Evolutionary conservation across 1,140 invertebrate species (phyloP), one percentile per base, ranked within the genome.

Genomic region (Chironomus tepperi): DNA sequence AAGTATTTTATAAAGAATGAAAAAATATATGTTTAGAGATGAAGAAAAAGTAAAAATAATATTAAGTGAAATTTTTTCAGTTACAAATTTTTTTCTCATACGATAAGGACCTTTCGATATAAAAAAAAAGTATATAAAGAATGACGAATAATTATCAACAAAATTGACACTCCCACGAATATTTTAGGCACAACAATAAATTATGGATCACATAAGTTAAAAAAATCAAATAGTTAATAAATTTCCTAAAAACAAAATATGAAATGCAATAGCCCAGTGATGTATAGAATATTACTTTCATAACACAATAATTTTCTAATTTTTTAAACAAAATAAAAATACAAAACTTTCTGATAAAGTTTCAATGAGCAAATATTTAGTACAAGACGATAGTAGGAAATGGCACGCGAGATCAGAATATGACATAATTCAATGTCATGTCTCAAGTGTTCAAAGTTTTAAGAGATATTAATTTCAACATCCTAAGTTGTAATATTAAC

Each of bases 311-410:
- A 19, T 18, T 70, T 70, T 34, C 24, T 70, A 70, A 70, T 70
- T 70, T 67, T 70, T 10, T 7, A 0, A 19, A 10, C 19, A 18
- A n/a, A 1, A 19, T 18, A 6, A 70, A n/a, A 21, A 19, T 19
- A 18, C n/a, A n/a, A 67, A 70, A 70, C 65, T 21, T 19, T 21
- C 16, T 18, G 19, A 70, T 19, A 19, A 70, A 70, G 65, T 18
- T 70, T 70, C 16, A 70, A 70, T 21, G 65, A 70, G 65, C 65
- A 70, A 70, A 70, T 70, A 70, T 70, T 70, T 70, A 70, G 65
- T 70, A 70, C 65, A 70, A 70, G 65, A 70, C 65, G 19, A 70
- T 70, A 70, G 65, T 70, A 70, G 65, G 9, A n/a, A 18, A 70
- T 18, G 10, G 12, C 16, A 70, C 65, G 19, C 7, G 65, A 70